These are phyloP conservation scores for Acanthococcus lagerstroemiae DNA, from an alignment of 2,888 invertebrate genomes.

Conservation along the genomic window DNA sequence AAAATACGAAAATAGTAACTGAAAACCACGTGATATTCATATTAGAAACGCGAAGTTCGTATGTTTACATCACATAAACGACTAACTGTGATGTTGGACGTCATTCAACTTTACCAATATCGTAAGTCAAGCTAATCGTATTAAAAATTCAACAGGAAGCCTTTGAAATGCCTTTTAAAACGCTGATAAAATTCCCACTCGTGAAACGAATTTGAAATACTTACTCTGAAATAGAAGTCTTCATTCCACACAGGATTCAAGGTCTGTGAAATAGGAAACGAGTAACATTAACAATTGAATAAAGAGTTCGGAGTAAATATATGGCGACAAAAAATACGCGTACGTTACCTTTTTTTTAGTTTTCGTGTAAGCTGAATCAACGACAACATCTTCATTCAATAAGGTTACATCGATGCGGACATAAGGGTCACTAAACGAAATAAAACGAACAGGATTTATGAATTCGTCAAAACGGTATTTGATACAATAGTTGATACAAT, in stretches of 20 bases:
- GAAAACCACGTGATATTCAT: background rate
- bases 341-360: constrained; percentile 82
- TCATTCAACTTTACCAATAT: too few relatives aligned
- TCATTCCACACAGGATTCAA: constrained; percentile 96
- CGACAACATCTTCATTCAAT: constrained; percentile 71
- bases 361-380: constrained; percentile 88
- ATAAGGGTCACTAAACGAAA: constrained; percentile 79
- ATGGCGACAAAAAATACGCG: constrained; percentile 1
- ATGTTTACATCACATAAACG: too few relatives aligned
- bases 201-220: background rate
- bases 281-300: too few relatives aligned
- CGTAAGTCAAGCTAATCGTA: too few relatives aligned
- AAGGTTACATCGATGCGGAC: constrained; percentile 84
- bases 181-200: background rate
- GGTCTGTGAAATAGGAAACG: constrained; percentile 56
- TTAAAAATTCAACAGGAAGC: too few relatives aligned
- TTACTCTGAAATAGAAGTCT: constrained; percentile 90
- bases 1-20: background rate
- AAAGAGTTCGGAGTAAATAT: constrained; percentile 9
- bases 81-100: too few relatives aligned
- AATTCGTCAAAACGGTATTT: too few relatives aligned
- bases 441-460: constrained; percentile 1
- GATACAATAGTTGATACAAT: too few relatives aligned
- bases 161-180: constrained; percentile 3
- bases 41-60: too few relatives aligned